Conservation (phyloP, 2,888 invertebrate species). For the Coenonympha arcania region DNA sequence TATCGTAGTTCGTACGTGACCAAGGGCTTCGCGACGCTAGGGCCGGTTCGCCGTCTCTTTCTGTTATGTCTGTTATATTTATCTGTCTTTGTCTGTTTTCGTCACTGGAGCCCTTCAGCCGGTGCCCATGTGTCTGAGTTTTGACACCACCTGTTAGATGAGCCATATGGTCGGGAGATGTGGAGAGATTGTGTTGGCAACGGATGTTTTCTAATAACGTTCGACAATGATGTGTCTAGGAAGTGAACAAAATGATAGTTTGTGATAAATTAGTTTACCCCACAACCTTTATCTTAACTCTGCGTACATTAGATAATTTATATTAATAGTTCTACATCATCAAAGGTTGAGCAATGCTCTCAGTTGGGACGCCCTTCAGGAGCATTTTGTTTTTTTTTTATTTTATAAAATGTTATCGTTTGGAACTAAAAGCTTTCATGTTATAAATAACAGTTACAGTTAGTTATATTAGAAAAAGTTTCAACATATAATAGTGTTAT, state of each 20-base stretch:
- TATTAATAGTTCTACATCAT: slow-evolving; percentile 24
- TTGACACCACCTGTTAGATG: slow-evolving; percentile 56
- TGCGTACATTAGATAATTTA: slow-evolving; percentile 2
- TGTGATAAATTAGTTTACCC: slow-evolving; percentile 21
- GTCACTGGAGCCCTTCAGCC: slow-evolving; percentile 56
- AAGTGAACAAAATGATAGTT: slow-evolving; percentile 35
- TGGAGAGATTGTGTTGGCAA: slow-evolving; percentile 26
- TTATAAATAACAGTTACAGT: slow-evolving; percentile 43
- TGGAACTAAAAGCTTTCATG: slow-evolving; percentile 48
- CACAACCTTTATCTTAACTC: not conserved
- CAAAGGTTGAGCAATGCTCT: slow-evolving; percentile 26
- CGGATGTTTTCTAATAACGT: slow-evolving; percentile 23
- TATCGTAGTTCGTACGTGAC: slow-evolving; percentile 43
- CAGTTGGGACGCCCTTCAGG: slow-evolving; percentile 32
- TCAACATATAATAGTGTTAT: slow-evolving; percentile 37
- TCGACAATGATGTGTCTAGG: slow-evolving; percentile 49
- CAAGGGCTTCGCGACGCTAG: slow-evolving; percentile 31
- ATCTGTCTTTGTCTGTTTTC: slow-evolving; percentile 39
- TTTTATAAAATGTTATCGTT: slow-evolving; percentile 37
- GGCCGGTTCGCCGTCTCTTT: slow-evolving; percentile 42
- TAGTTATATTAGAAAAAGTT: slow-evolving; percentile 28
- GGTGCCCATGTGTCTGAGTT: slow-evolving; percentile 60
- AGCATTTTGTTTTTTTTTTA: slow-evolving; percentile 36
- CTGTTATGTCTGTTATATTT: slow-evolving; percentile 37
- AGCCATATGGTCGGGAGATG: slow-evolving; percentile 40